Conservation (phyloP, 2,888 invertebrate species). For the Leucophenga montana region DNA sequence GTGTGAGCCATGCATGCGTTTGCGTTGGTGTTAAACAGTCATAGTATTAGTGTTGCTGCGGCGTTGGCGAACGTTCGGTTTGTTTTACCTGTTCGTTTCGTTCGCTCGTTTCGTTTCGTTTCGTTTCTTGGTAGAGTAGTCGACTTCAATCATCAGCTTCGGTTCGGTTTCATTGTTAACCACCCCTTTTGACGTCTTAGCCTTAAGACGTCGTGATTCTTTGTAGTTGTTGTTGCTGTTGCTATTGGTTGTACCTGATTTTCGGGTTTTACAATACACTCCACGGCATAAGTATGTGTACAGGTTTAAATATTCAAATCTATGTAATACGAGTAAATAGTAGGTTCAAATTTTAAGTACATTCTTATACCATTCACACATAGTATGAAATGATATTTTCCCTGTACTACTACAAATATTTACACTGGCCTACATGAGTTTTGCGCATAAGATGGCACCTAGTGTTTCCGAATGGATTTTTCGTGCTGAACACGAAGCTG, state of each 20-base stretch:
- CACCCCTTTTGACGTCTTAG: constrained; percentile 18
- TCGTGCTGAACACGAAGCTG: too few species aligned
- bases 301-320: too few species aligned
- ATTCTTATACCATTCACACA: too few species aligned
- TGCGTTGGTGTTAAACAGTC: constrained; percentile 55
- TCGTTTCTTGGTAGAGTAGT: constrained; percentile 25
- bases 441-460: too few species aligned
- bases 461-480: too few species aligned
- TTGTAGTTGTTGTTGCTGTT: constrained; percentile 41
- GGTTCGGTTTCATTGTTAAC: constrained; percentile 16
- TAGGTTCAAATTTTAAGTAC: too few species aligned
- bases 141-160: constrained; percentile 3
- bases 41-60: neutral
- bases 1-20: constrained; percentile 42
- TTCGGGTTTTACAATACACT: constrained; percentile 60
- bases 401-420: too few species aligned
- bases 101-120: constrained; percentile 11
- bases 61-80: constrained; percentile 25
- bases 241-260: constrained; percentile 60
- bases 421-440: too few species aligned
- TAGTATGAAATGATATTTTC: too few species aligned
- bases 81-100: constrained; percentile 47
- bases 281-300: too few species aligned
- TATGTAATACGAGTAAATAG: too few species aligned
- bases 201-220: constrained; percentile 38